Evolutionary conservation across 1,140 invertebrate genomes (phyloP).

Genomic region (Bombyx mandarina): DNA sequence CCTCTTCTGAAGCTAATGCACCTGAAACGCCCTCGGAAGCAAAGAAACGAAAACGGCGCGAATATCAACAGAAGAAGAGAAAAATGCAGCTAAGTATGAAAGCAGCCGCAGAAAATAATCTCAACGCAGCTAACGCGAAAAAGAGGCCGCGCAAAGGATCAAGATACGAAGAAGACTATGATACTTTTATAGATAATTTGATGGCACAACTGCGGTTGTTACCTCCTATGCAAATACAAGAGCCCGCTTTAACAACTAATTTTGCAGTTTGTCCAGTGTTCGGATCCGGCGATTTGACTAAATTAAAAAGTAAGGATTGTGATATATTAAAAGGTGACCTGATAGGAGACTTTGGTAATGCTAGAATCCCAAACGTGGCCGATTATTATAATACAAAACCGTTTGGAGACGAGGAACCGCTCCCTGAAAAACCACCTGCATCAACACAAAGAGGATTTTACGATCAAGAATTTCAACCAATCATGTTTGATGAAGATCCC

Average conservation of each 20-base stretch:
- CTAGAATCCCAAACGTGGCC: slow-evolving; percentile 76
- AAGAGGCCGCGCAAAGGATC: slow-evolving; percentile 88
- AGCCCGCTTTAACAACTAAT: slow-evolving; percentile 88
- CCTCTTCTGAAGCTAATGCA: slow-evolving; percentile 48
- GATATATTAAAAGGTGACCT: slow-evolving; percentile 82
- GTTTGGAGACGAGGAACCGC: slow-evolving; percentile 82
- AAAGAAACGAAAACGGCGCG: slow-evolving; percentile 84
- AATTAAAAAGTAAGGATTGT: slow-evolving; percentile 79
- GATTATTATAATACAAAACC: slow-evolving; percentile 89
- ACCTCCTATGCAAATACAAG: slow-evolving; percentile 87
- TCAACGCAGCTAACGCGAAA: slow-evolving; percentile 76
- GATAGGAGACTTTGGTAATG: slow-evolving; percentile 83
- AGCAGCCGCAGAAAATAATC: slow-evolving; percentile 73
- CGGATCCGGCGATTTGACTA: slow-evolving; percentile 84
- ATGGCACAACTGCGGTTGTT: slow-evolving; percentile 87
- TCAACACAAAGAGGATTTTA: slow-evolving; percentile 93
- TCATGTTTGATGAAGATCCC: slow-evolving; percentile 78
- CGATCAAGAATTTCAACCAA: slow-evolving; percentile 91
- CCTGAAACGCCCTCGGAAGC: slow-evolving; percentile 77
- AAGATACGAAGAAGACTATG: slow-evolving; percentile 91
- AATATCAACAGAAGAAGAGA: slow-evolving; percentile 89
- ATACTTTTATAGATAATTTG: slow-evolving; percentile 89
- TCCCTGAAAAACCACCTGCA: slow-evolving; percentile 77
- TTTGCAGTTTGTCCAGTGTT: slow-evolving; percentile 85
- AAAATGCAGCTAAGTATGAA: slow-evolving; percentile 73